These are phyloP conservation scores for Chymomyza procnemis DNA, from an alignment of 2,888 invertebrate species.

Conservation along the genomic window DNA sequence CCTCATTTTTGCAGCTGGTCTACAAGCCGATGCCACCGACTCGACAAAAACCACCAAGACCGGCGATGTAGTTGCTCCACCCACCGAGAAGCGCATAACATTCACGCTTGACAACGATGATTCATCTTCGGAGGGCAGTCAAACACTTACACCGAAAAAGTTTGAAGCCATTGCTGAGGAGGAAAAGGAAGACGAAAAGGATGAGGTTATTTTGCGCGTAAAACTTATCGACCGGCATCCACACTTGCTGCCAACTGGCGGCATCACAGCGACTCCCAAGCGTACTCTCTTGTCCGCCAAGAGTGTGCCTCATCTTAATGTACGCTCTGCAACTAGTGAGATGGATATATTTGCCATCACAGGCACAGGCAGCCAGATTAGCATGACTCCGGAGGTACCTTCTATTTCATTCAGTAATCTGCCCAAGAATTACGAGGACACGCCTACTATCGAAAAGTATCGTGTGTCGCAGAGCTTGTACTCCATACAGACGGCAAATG, in stretches of 20 bases:
- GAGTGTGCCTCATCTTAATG: slow-evolving; percentile 77
- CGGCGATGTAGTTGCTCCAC: slow-evolving; percentile 11
- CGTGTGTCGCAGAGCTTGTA: slow-evolving; percentile 77
- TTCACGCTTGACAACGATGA: slow-evolving; percentile 66
- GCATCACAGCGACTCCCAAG: slow-evolving; percentile 50
- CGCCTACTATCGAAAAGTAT: slow-evolving; percentile 78
- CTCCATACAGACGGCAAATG: slow-evolving; percentile 80
- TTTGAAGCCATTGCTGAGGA: slow-evolving; percentile 76
- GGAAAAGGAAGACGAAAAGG: slow-evolving; percentile 51
- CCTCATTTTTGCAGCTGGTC: slow-evolving; percentile 39
- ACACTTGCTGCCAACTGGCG: slow-evolving; percentile 55
- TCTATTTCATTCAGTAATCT: slow-evolving; percentile 78
- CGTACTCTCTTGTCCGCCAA: slow-evolving; percentile 73
- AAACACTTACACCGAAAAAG: slow-evolving; percentile 69
- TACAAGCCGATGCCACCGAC: slow-evolving; percentile 57
- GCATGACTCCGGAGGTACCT: slow-evolving; percentile 79
- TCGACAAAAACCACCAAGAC: slow-evolving; percentile 23
- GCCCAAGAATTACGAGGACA: slow-evolving; percentile 78
- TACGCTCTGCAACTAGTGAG: slow-evolving; percentile 75
- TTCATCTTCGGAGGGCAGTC: slow-evolving; percentile 74
- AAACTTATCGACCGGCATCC: slow-evolving; percentile 73
- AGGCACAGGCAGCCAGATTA: slow-evolving; percentile 74
- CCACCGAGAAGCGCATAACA: slow-evolving; percentile 71
- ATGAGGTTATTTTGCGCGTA: slow-evolving; percentile 75
- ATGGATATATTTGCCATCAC: slow-evolving; percentile 78